These are phyloP conservation scores for Mellilla xanthometata DNA, from an alignment of 2,888 invertebrate species.

Conservation along the genomic window DNA sequence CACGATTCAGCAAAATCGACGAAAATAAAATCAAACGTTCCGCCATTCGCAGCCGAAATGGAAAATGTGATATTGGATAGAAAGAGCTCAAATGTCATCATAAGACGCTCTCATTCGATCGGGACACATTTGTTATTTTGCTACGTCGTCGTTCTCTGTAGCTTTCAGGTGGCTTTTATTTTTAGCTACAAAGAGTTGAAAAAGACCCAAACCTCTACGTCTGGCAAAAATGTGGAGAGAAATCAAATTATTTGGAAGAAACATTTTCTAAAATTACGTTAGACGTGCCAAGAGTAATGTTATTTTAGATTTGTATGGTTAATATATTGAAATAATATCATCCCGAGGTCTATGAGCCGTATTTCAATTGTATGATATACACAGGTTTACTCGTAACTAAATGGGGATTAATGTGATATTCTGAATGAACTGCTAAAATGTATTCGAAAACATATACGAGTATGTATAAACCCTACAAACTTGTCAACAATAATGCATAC, in stretches of 20 bases:
- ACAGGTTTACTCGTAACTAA: too few relatives aligned
- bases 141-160: conserved; percentile 18
- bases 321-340: too few relatives aligned
- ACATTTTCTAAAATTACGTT: too few relatives aligned
- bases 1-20: conserved; percentile 71
- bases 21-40: conserved; percentile 71
- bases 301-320: too few relatives aligned
- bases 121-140: conserved; percentile 26
- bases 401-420: too few relatives aligned
- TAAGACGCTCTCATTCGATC: conserved; percentile 46
- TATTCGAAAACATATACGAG: too few relatives aligned
- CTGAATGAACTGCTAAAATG: too few relatives aligned
- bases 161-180: conserved; percentile 17
- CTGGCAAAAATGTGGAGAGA: background rate
- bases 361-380: too few relatives aligned
- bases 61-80: conserved; percentile 65
- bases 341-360: too few relatives aligned
- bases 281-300: too few relatives aligned
- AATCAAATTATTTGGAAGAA: background rate
- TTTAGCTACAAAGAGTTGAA: conserved; percentile 11
- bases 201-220: conserved; percentile 1
- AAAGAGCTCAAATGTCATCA: conserved; percentile 54
- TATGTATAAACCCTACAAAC: too few relatives aligned
- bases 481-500: too few relatives aligned
- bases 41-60: conserved; percentile 53